Evolutionary conservation across 2,888 invertebrate species (phyloP), one percentile per base, ranked within the genome.

Genomic region (Protophormia terraenovae): DNA sequence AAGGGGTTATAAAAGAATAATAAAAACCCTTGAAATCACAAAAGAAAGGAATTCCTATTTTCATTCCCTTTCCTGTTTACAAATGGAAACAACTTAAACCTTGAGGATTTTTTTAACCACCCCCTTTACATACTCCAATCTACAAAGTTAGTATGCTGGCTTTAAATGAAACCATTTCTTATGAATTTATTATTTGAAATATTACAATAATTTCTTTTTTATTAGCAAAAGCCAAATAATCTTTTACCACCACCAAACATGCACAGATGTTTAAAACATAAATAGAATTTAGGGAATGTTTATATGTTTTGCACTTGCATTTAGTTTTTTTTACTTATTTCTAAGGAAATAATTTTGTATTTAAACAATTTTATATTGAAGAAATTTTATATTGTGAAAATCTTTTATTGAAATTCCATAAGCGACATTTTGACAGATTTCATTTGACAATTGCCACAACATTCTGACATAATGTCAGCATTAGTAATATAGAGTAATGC

Each of bases 391-490:
- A 14, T 38, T 35, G 10, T 14, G 6, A 24, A 47, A 69, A 35
- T 60, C 32, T 35, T n/a, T n/a, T 58, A 58, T 41, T 72, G 41
- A 41, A 58, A 72, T 32, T 62, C 66, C 29, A 19, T n/a, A 77
- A 47, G 16, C 77, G 58, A 67, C 67, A 69, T 22, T 58, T 58
- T 67, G 55, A 67, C 66, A 77, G 55, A 55, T 41, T 47, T 58
- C 55, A 50, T 55, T 58, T 45, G 67, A 58, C 67, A 77, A 32
- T 55, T 45, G 58, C 41, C 45, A 77, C 55, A 67, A 67, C 32
- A 45, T 55, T 41, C 10, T 77, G 76, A 55, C 53, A 29, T 38
- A 50, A 50, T 50, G 50, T 41, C 41, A 6, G 55, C 32, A 16
- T n/a, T 24, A 45, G 55, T n/a, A 7, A n/a, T n/a, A 35, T 12